Conservation (phyloP, 2,888 invertebrate genomes). For the Hipparchia sbordonii region DNA sequence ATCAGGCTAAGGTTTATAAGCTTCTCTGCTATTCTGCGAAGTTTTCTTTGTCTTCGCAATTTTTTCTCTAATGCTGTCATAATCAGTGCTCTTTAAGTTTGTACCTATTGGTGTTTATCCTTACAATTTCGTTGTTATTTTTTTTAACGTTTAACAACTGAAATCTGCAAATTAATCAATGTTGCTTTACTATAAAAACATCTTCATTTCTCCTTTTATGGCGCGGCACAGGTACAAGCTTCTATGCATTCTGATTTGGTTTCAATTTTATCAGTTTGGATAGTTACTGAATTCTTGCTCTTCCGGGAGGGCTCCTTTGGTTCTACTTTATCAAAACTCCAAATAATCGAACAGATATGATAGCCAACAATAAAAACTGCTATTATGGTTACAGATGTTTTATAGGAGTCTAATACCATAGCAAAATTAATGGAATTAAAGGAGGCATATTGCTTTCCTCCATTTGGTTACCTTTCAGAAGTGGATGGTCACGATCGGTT, state of each 20-base stretch:
- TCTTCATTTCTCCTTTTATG: neutral
- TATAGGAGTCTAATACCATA: slow-evolving; percentile 56
- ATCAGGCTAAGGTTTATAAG: slow-evolving; percentile 58
- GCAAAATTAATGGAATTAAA: slow-evolving; percentile 46
- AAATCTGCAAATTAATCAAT: neutral
- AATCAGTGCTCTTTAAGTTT: slow-evolving; percentile 21
- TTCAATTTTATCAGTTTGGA: slow-evolving; percentile 48
- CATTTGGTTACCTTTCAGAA: slow-evolving; percentile 42
- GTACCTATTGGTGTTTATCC: neutral
- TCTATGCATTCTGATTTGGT: slow-evolving; percentile 53
- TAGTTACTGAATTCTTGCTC: slow-evolving; percentile 37
- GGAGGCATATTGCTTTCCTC: slow-evolving; percentile 59
- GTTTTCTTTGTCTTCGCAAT: slow-evolving; percentile 47
- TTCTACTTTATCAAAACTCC: slow-evolving; percentile 48
- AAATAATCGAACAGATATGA: slow-evolving; percentile 54
- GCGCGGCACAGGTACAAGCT: slow-evolving; percentile 51
- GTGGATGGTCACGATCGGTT: slow-evolving; percentile 5
- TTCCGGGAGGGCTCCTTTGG: neutral
- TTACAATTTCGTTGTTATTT: neutral
- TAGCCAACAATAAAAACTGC: slow-evolving; percentile 53
- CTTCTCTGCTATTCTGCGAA: slow-evolving; percentile 56
- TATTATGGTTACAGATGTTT: slow-evolving; percentile 50
- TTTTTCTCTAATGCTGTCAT: slow-evolving; percentile 58
- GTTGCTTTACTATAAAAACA: neutral
- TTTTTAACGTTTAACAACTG: neutral